Percentiles rank a stretch among this genome's conserved stretches.
phyloP scores from a whole-genome alignment of 2,888 invertebrate genomes.

The Nemapogon koenigi region DNA sequence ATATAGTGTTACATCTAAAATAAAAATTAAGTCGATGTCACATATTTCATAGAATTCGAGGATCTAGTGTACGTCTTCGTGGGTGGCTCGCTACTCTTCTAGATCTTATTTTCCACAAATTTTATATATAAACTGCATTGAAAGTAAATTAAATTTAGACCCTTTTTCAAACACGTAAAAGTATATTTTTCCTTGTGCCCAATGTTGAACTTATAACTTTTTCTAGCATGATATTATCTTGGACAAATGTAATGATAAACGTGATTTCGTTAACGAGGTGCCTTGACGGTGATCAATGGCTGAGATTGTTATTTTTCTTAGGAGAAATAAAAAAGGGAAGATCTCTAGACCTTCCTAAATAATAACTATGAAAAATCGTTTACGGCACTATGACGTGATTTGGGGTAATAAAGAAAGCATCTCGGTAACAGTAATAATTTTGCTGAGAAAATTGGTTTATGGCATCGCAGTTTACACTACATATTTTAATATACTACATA shows the following conservation, averaged over 20 bases:
- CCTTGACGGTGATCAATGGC: constrained; percentile 39
- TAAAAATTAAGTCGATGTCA: constrained; percentile 22
- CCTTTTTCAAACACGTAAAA: constrained; percentile 16
- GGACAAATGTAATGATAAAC: constrained; percentile 61
- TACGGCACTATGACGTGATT: constrained; percentile 60
- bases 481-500: background rate
- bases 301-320: constrained; percentile 44
- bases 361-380: constrained; percentile 55
- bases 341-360: constrained; percentile 39
- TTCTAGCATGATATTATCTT: too few relatives aligned
- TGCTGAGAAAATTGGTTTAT: constrained; percentile 45
- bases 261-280: constrained; percentile 60
- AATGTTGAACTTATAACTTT: too few relatives aligned
- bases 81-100: constrained; percentile 58
- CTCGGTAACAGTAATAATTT: constrained; percentile 20
- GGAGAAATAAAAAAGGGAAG: constrained; percentile 45
- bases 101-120: constrained; percentile 28
- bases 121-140: constrained; percentile 22
- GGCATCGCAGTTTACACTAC: constrained; percentile 11
- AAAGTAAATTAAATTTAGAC: constrained; percentile 17
- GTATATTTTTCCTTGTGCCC: background rate
- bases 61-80: constrained; percentile 57
- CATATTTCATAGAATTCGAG: constrained; percentile 50
- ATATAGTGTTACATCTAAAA: too few relatives aligned
- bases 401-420: constrained; percentile 39